Evolutionary conservation across 2,113 vertebrate species (phyloP).

Genomic region (Petrocephalus microphthalmus): DNA sequence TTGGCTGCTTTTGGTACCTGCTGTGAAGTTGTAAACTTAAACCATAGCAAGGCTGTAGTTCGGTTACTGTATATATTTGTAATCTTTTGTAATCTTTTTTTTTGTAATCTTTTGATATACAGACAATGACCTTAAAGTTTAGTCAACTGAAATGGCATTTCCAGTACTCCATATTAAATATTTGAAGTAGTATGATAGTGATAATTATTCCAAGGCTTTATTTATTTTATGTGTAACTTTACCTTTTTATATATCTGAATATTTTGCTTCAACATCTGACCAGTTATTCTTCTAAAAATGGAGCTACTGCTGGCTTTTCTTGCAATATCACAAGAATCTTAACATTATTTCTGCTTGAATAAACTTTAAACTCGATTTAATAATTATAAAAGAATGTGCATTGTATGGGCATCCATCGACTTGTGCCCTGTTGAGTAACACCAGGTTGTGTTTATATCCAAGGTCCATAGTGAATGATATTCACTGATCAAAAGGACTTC

Average conservation of each 20-base stretch:
- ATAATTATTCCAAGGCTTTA: background rate
- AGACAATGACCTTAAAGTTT: background rate
- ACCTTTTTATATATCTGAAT: background rate
- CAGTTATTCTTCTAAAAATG: background rate
- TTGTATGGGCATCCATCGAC: background rate
- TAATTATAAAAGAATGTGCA: background rate
- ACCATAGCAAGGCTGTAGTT: background rate
- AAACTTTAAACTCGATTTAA: background rate
- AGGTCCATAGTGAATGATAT: background rate
- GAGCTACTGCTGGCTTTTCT: background rate
- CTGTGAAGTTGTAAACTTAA: background rate
- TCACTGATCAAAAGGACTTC: background rate
- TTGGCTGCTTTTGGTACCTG: background rate
- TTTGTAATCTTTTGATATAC: background rate
- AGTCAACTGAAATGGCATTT: background rate
- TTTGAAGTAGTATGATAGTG: background rate
- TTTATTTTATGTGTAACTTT: background rate
- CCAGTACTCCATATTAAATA: background rate
- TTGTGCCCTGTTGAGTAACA: background rate
- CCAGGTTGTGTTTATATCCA: background rate
- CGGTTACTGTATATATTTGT: background rate
- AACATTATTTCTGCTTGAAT: background rate
- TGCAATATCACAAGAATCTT: background rate
- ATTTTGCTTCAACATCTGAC: background rate
- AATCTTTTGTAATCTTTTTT: background rate